Evolutionary conservation across 2,888 invertebrate genomes (phyloP).

Genomic region (Callyntrura guangdongensis): DNA sequence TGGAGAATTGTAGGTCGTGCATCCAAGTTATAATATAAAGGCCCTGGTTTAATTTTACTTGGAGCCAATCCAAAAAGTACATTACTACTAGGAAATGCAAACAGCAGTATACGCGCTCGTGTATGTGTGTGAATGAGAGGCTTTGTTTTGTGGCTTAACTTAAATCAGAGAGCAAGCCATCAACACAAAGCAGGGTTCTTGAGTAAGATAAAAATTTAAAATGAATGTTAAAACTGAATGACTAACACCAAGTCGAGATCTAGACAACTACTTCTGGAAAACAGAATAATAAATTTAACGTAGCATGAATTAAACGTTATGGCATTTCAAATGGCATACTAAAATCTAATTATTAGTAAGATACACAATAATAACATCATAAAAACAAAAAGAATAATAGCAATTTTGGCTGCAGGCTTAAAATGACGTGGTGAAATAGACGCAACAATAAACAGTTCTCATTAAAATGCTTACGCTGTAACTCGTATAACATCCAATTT

Average conservation of each 20-base stretch:
- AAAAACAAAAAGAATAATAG: neutral
- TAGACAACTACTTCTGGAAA: constrained; percentile 66
- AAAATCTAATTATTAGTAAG: constrained; percentile 46
- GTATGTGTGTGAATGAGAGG: neutral
- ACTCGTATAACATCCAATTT: no score
- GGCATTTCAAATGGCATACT: constrained; percentile 73
- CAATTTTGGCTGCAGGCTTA: neutral
- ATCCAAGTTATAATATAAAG: neutral
- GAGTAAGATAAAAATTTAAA: constrained; percentile 56
- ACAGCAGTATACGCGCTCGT: no score
- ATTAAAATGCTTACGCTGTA: no score
- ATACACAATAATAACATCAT: constrained; percentile 31
- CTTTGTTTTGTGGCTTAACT: neutral
- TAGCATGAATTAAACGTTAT: constrained; percentile 44
- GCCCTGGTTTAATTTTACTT: neutral
- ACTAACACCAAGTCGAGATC: constrained; percentile 78
- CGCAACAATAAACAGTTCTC: neutral
- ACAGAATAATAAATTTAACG: constrained; percentile 40
- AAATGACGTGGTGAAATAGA: neutral
- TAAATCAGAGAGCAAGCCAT: constrained; percentile 66
- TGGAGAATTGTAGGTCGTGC: neutral
- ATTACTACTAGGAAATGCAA: neutral
- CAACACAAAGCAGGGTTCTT: neutral
- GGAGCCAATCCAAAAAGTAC: neutral
- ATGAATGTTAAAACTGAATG: constrained; percentile 74